Evolutionary conservation across 2,797 vertebrate genomes (phyloP), one percentile per base, ranked within the genome.

Genomic region (Muscicapa comitata): DNA sequence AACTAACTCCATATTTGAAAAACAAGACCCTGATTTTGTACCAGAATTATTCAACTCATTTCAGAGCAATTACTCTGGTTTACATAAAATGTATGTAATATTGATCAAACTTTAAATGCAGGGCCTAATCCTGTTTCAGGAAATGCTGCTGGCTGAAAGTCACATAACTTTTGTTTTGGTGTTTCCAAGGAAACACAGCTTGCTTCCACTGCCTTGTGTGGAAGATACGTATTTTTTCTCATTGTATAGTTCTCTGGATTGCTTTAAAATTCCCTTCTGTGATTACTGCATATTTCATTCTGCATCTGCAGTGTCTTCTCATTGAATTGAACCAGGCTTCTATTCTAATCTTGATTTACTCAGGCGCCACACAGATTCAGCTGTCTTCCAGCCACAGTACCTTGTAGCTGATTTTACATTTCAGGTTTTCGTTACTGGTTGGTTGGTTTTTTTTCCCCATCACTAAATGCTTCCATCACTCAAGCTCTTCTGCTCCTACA

Each of bases 181-280:
- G 55, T 88, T 96, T 95, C 94, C 82, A 82, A 84, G 95, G 96
- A 88, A 97, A 96, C 95, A 68, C 61, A 89, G 68, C 93, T 95
- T 93, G 55, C 62, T 76, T 90, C 43, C 48, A 71, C 37, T 90
- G 33, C 71, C 40, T 77, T 85, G 43, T 86, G 88, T 82, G 74
- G 65, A 93, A 95, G 88, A 93, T 82, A 53, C 4, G 17, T 91
- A 82, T 86, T 93, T 93, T 94, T 93, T 67, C 70, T 95, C 62
- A 61, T 85, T 83, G 28, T 86, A 7, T 78, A 71, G 45, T 83
- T 40, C 74, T 94, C 35, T 90, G 62, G 28, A 72, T 90, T 79
- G 54, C 84, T 95, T 97, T 86, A 88, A 62, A 75, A 86, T 83
- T 67, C 77, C 42, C 51, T 92, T 93, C 55, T 95, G 54, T 51